phyloP scores from a whole-genome alignment of 1,140 invertebrate genomes.

The Bombus vancouverensis region DNA sequence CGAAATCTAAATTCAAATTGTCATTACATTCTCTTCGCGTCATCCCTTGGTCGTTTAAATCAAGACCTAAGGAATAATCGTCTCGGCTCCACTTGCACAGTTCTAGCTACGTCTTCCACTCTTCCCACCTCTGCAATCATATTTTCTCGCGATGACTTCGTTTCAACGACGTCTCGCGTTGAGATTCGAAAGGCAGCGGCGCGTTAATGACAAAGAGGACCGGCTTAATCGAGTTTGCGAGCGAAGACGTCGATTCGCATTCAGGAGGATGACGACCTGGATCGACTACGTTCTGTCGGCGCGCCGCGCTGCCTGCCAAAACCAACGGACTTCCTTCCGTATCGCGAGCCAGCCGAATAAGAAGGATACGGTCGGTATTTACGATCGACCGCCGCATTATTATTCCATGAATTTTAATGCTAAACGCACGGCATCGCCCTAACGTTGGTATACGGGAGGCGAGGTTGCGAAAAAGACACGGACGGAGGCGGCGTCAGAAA shows the following conservation, averaged over 20 bases:
- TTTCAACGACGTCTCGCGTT: not conserved
- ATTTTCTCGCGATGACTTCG: not conserved
- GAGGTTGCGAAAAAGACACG: conserved; percentile 43
- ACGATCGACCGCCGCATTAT: conserved; percentile 75
- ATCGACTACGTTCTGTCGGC: not conserved
- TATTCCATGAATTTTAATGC: conserved; percentile 80
- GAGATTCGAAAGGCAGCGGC: not conserved
- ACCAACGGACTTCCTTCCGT: not conserved
- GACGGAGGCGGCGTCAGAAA: conserved; percentile 24
- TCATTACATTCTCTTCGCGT: conserved; percentile 37
- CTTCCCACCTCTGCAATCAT: not conserved
- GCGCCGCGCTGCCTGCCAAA: not conserved
- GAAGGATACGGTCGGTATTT: conserved; percentile 62
- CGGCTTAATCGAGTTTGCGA: not conserved
- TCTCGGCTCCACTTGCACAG: too few species aligned
- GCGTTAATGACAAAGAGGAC: not conserved
- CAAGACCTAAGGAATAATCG: conserved; percentile 15
- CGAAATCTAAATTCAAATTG: conserved; percentile 52
- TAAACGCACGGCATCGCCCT: conserved; percentile 59
- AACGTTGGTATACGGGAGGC: not conserved
- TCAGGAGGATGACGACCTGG: not conserved
- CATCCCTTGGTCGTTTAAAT: conserved; percentile 14
- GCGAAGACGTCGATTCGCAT: not conserved
- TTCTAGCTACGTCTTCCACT: not conserved
- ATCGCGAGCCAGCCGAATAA: conserved; percentile 50